These are phyloP conservation scores for Axea sp. DNA, from an alignment of 2,888 invertebrate species.

Conservation along the genomic window DNA sequence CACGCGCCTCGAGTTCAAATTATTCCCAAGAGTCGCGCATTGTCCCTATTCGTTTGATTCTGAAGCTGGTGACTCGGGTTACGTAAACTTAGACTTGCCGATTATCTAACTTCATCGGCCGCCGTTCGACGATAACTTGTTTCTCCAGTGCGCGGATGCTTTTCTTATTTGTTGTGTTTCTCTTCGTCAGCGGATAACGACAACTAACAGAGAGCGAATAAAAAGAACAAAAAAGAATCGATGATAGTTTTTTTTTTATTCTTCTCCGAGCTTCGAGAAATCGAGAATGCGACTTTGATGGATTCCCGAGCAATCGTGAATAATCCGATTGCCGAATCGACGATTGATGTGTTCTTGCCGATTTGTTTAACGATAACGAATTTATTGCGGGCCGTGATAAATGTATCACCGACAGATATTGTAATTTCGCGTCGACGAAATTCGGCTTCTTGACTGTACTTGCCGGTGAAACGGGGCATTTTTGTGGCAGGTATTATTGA, in stretches of 20 bases:
- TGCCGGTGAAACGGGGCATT: too few species aligned
- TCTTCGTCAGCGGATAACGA: neutral
- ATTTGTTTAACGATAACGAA: slow-evolving; percentile 17
- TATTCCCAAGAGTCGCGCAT: neutral
- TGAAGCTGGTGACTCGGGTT: slow-evolving; percentile 31
- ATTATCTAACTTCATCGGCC: slow-evolving; percentile 47
- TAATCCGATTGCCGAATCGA: slow-evolving; percentile 5
- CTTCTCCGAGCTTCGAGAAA: slow-evolving; percentile 17
- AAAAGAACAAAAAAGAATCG: neutral
- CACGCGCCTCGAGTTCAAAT: slow-evolving; percentile 14
- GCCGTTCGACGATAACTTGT: slow-evolving; percentile 34
- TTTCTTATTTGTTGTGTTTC: slow-evolving; percentile 6
- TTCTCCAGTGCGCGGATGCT: slow-evolving; percentile 15
- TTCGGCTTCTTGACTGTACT: too few species aligned
- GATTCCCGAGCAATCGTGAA: slow-evolving; percentile 11
- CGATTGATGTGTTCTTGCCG: neutral
- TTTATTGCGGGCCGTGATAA: neutral
- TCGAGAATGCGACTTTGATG: slow-evolving; percentile 28
- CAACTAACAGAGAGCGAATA: too few species aligned
- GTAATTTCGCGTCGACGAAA: too few species aligned
- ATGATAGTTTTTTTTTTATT: neutral
- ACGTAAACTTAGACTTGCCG: slow-evolving; percentile 45
- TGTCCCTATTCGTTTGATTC: slow-evolving; percentile 19
- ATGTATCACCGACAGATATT: slow-evolving; percentile 4
- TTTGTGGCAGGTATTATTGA: too few species aligned